Percentiles rank a stretch among this genome's conserved stretches.
Evolutionary conservation across 2,888 invertebrate genomes (phyloP).

Genomic region (Cantharis rustica): DNA sequence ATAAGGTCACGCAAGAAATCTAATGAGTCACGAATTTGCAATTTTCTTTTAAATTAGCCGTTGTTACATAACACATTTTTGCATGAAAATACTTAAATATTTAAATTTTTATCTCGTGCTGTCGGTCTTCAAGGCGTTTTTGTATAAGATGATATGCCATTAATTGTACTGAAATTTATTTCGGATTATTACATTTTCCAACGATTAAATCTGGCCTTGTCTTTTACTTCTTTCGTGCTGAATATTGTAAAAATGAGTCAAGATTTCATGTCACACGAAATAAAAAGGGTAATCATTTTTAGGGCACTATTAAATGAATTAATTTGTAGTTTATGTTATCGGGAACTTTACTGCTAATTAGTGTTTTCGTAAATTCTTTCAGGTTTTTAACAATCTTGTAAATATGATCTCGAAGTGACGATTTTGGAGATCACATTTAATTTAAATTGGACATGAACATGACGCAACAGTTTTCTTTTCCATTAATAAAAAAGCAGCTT

Average conservation of each 20-base stretch:
- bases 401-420: neutral
- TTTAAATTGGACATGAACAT: neutral
- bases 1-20: slow-evolving; percentile 11
- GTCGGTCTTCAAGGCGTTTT: neutral
- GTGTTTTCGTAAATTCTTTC: neutral
- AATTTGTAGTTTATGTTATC: neutral
- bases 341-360: neutral
- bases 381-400: neutral
- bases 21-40: slow-evolving; percentile 11
- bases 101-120: neutral
- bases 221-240: neutral
- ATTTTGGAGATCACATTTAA: neutral
- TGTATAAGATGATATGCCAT: neutral
- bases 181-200: neutral
- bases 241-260: neutral
- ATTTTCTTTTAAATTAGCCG: slow-evolving; percentile 1
- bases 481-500: neutral
- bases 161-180: neutral
- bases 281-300: neutral
- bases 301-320: neutral
- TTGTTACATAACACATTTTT: slow-evolving; percentile 3
- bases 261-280: neutral
- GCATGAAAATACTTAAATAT: slow-evolving; percentile 8
- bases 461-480: neutral
- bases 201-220: neutral